Evolutionary conservation across 2,113 vertebrate genomes (phyloP).

Genomic region (Helogale parvula): DNA sequence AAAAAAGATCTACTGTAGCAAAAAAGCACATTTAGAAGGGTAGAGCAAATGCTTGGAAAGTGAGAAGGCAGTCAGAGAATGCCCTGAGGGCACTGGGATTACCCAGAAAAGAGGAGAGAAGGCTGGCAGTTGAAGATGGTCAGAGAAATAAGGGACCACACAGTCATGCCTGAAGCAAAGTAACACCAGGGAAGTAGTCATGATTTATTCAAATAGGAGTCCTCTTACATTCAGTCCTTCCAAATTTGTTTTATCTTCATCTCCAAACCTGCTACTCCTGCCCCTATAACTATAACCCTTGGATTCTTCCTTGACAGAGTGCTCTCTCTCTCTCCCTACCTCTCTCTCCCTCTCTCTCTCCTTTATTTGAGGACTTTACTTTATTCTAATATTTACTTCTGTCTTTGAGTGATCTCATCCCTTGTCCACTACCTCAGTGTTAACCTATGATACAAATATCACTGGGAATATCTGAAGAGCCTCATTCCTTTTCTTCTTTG

Average conservation of each 20-base stretch:
- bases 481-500: background rate
- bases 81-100: background rate
- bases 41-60: conserved; percentile 37
- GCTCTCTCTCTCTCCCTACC: background rate
- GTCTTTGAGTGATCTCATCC: background rate
- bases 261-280: background rate
- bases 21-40: background rate
- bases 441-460: background rate
- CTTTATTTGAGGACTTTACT: background rate
- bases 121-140: background rate
- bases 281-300: background rate
- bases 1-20: background rate
- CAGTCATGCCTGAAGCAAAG: background rate
- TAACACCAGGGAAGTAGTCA: background rate
- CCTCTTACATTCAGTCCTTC: background rate
- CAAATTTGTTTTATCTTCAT: background rate
- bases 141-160: background rate
- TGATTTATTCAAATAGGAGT: background rate
- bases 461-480: background rate
- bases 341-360: background rate
- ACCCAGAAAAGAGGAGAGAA: background rate
- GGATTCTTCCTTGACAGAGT: background rate
- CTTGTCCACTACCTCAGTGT: background rate
- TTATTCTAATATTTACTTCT: background rate
- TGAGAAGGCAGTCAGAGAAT: background rate